Percentiles rank a stretch among this genome's conserved stretches.
Conservation (phyloP, 2,113 vertebrate species). For the Elaphurus davidianus region DNA sequence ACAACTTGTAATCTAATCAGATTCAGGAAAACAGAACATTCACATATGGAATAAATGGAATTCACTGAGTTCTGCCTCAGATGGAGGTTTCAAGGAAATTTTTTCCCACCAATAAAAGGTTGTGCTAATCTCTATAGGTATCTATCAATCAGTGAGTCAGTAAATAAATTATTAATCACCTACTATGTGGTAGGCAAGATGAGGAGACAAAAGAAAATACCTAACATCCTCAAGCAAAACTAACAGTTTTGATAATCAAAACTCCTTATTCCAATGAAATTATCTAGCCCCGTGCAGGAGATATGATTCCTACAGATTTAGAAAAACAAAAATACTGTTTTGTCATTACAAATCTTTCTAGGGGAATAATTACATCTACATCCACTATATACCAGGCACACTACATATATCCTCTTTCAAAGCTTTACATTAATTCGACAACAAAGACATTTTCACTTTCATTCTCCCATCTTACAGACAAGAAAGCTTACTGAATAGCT, state of each 20-base stretch:
- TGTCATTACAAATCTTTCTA: neutral
- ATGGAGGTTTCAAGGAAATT: neutral
- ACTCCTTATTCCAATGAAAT: neutral
- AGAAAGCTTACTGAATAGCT: neutral
- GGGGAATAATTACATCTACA: neutral
- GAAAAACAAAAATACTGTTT: neutral
- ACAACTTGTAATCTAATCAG: slow-evolving; percentile 66
- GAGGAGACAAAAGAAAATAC: neutral
- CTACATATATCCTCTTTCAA: neutral
- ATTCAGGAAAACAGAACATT: slow-evolving; percentile 56
- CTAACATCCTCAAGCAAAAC: neutral
- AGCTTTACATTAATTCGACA: neutral
- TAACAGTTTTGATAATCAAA: neutral
- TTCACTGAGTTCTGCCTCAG: slow-evolving; percentile 24
- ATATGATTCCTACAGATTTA: neutral
- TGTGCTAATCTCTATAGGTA: neutral
- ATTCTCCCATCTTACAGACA: neutral
- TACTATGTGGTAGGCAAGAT: neutral
- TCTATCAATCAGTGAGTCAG: neutral
- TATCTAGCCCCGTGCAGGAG: accelerated
- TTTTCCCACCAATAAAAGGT: slow-evolving; percentile 6
- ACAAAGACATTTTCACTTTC: neutral
- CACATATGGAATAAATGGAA: slow-evolving; percentile 52
- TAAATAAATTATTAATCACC: neutral
- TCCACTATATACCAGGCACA: neutral